Evolutionary conservation across 2,797 vertebrate species (phyloP).

Genomic region (Chanos chanos): DNA sequence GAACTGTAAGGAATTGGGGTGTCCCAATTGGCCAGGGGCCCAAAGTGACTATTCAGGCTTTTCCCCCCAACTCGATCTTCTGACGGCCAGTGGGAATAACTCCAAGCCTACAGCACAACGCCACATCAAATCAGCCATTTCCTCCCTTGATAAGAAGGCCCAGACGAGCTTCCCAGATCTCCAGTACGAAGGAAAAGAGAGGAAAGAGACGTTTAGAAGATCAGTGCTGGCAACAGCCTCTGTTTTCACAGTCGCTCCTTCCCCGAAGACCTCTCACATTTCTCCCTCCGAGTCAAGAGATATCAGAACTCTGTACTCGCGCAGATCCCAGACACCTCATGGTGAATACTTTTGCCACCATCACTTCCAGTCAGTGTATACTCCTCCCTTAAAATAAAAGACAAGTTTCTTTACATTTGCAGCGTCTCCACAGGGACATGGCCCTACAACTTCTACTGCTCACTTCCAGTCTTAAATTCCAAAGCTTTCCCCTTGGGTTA

Average conservation of each 20-base stretch:
- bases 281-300: conserved; percentile 24
- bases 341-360: background rate
- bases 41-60: conserved; percentile 15
- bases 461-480: background rate
- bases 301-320: conserved; percentile 1
- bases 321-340: conserved; percentile 4
- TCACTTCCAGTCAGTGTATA: background rate
- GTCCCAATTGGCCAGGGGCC: conserved; percentile 19
- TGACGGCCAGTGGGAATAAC: conserved; percentile 50
- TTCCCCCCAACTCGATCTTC: conserved; percentile 43
- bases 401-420: too few species aligned
- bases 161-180: conserved; percentile 68
- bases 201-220: conserved; percentile 50
- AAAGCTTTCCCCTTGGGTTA: conserved; percentile 26
- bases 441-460: conserved; percentile 1
- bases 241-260: conserved; percentile 41
- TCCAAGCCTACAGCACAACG: conserved; percentile 52
- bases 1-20: conserved; percentile 15
- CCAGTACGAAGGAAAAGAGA: conserved; percentile 46
- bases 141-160: conserved; percentile 62
- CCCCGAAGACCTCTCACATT: conserved; percentile 32
- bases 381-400: background rate
- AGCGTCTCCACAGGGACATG: too few species aligned
- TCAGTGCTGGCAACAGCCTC: conserved; percentile 47
- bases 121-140: conserved; percentile 72